A percentile compares a stretch with the other conserved stretches of the same genome.
Conservation (phyloP, 2,888 invertebrate species). For the Odontothrips loti region DNA sequence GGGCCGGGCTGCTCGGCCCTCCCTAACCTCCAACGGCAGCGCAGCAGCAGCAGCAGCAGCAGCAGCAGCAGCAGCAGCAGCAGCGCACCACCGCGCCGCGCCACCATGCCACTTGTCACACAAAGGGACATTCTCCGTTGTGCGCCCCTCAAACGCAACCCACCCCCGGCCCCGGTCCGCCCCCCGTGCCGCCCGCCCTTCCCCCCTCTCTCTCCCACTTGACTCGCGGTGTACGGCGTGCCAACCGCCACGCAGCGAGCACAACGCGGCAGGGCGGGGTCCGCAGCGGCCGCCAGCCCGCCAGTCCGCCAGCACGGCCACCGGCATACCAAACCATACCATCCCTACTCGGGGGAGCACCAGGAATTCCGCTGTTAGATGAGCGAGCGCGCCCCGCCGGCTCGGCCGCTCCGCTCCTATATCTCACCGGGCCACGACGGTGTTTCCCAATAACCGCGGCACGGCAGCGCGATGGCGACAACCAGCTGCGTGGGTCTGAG, state of each 20-base stretch:
- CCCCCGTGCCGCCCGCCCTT: neutral
- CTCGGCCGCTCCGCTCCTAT: neutral
- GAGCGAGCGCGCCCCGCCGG: neutral
- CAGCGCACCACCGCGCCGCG: neutral
- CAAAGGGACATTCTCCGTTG: conserved; percentile 18
- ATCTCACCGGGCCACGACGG: neutral
- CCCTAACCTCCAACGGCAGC: too few relatives aligned
- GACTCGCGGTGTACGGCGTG: conserved; percentile 1
- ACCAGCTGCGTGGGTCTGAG: too few relatives aligned
- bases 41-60: neutral
- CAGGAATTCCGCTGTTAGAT: neutral
- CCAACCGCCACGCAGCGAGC: neutral
- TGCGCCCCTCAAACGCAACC: conserved; percentile 18
- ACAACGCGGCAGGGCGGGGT: neutral
- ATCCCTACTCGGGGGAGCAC: neutral
- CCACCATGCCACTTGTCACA: conserved; percentile 17
- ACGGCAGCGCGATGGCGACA: too few relatives aligned
- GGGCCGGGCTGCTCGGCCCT: too few relatives aligned
- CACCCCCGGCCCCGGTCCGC: neutral
- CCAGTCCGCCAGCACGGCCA: neutral
- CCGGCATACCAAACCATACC: neutral
- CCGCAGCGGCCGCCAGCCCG: neutral
- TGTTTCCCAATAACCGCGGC: neutral
- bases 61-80: neutral
- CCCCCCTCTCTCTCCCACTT: neutral